These are phyloP conservation scores for Eupeodes latifasciatus DNA, from an alignment of 2,888 invertebrate genomes.

Conservation along the genomic window DNA sequence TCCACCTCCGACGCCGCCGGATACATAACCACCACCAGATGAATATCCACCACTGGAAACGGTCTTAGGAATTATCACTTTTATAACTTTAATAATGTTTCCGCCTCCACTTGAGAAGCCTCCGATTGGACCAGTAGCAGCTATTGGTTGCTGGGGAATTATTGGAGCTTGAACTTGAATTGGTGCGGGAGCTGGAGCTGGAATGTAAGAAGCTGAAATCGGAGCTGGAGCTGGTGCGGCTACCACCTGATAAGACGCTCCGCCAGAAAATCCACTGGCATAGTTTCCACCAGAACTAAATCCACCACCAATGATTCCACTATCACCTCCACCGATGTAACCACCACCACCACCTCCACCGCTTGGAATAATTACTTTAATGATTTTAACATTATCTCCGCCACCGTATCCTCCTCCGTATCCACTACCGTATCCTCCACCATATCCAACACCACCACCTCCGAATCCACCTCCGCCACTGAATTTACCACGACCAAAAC, in stretches of 20 bases:
- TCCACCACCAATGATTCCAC: not conserved
- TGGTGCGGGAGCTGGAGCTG: conserved; percentile 23
- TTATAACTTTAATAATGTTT: conserved; percentile 54
- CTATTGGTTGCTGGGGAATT: conserved; percentile 25
- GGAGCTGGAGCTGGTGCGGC: conserved; percentile 8
- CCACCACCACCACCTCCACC: conserved; percentile 37
- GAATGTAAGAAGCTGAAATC: not conserved
- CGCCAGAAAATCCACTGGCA: conserved; percentile 28
- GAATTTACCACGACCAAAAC: conserved; percentile 38
- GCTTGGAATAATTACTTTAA: conserved; percentile 37
- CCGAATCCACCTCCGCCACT: conserved; percentile 15
- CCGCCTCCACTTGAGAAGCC: conserved; percentile 29
- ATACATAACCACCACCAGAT: conserved; percentile 33
- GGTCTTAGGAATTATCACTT: conserved; percentile 55
- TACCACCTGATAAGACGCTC: conserved; percentile 21
- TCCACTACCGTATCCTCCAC: conserved; percentile 32
- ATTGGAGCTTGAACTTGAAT: conserved; percentile 12
- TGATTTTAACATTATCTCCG: conserved; percentile 6
- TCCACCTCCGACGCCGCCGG: conserved; percentile 24
- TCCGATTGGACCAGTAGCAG: conserved; percentile 35
- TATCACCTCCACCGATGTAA: conserved; percentile 9
- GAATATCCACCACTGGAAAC: conserved; percentile 44
- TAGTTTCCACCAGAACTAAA: conserved; percentile 28
- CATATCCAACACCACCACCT: conserved; percentile 32
- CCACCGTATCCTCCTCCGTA: conserved; percentile 28